A percentile compares a stretch with the other conserved stretches of the same genome.
Conservation (phyloP, 2,113 vertebrate species). For the Cavia aperea region DNA sequence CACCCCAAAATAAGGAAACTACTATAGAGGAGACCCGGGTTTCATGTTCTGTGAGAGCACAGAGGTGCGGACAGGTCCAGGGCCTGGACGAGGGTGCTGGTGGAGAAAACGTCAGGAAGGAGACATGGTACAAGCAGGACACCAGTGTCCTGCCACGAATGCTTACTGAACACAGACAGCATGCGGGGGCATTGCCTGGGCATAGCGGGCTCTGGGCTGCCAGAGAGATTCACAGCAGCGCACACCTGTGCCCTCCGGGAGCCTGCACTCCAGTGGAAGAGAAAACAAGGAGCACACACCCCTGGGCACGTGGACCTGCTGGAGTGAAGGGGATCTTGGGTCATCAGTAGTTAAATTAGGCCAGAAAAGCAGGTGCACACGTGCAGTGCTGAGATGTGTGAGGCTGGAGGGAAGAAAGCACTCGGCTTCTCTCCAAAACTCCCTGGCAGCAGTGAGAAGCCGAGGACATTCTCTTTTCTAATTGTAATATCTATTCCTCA, state of each 20-base stretch:
- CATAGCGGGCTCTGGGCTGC: background rate
- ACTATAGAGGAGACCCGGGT: fast-evolving
- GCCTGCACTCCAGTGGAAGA: background rate
- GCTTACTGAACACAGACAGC: no score
- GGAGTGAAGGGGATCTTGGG: background rate
- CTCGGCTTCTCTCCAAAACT: background rate
- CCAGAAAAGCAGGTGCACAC: background rate
- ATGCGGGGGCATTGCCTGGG: no score
- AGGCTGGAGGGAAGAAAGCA: background rate
- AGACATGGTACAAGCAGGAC: background rate
- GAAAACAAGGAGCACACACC: background rate
- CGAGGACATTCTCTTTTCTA: background rate
- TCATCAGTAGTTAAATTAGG: background rate
- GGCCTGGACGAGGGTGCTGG: background rate
- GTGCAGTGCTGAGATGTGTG: fast-evolving
- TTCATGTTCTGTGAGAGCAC: background rate
- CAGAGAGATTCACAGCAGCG: background rate
- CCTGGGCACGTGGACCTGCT: no score
- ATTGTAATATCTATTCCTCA: background rate
- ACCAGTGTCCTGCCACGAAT: background rate
- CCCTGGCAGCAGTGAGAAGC: background rate
- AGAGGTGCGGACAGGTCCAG: background rate
- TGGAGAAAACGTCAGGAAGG: background rate
- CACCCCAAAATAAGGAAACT: background rate
- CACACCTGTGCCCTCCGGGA: background rate